A percentile compares a stretch with the other conserved stretches of the same genome.
These are phyloP conservation scores for Litocranius walleri DNA, from an alignment of 2,113 vertebrate species.

Conservation along the genomic window DNA sequence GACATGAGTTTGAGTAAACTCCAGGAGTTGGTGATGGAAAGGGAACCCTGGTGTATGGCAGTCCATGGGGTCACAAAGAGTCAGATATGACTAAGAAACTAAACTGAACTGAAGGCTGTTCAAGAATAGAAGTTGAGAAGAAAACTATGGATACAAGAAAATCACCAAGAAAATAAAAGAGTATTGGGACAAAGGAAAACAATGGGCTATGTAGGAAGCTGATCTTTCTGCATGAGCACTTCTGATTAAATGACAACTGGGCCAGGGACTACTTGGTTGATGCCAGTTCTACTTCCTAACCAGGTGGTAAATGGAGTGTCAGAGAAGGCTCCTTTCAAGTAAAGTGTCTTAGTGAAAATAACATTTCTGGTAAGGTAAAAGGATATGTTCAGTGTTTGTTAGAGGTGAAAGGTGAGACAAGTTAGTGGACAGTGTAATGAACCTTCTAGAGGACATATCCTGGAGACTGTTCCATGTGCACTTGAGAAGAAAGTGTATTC, in stretches of 20 bases:
- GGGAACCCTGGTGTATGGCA: neutral
- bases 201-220: rapidly evolving
- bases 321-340: neutral
- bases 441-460: neutral
- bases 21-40: neutral
- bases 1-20: neutral
- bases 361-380: neutral
- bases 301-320: rapidly evolving
- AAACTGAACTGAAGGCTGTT: neutral
- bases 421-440: neutral
- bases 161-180: neutral
- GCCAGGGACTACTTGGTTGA: neutral
- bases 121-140: neutral
- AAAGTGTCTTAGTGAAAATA: neutral
- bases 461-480: neutral
- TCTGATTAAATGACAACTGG: neutral
- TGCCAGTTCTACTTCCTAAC: neutral
- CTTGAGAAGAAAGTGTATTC: neutral
- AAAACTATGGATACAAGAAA: neutral
- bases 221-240: neutral
- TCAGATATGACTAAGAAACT: neutral
- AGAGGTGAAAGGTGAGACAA: neutral
- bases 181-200: rapidly evolving
- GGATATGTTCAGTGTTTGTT: too few relatives aligned
- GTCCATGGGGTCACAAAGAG: neutral